Evolutionary conservation across 2,888 invertebrate genomes (phyloP).

Genomic region (Andrena bicolor): DNA sequence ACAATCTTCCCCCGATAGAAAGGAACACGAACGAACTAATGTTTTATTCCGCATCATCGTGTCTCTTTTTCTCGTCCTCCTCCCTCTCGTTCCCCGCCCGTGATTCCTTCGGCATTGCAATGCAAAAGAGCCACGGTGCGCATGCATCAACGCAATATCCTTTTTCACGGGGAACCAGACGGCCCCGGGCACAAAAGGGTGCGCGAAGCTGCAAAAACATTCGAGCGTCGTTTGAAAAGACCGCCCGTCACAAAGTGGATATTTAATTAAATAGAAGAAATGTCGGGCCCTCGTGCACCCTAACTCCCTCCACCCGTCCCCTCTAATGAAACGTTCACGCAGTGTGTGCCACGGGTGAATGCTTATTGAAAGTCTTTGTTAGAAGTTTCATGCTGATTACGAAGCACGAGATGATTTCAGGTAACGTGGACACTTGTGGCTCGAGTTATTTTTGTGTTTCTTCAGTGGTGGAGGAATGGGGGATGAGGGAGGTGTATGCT

Average conservation of each 20-base stretch:
- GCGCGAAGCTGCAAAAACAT: slow-evolving; percentile 49
- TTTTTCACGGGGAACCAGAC: slow-evolving; percentile 47
- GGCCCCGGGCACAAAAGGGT: slow-evolving; percentile 44
- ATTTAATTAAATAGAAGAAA: slow-evolving; percentile 69
- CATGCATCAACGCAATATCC: slow-evolving; percentile 63
- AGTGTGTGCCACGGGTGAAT: neutral
- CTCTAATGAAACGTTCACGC: neutral
- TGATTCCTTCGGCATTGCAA: slow-evolving; percentile 39
- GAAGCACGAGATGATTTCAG: neutral
- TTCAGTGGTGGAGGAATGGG: neutral
- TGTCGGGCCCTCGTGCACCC: neutral
- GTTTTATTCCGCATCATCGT: slow-evolving; percentile 29
- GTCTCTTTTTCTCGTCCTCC: slow-evolving; percentile 3
- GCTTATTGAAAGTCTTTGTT: slow-evolving; percentile 3
- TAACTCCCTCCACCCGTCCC: too few relatives aligned
- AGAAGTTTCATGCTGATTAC: neutral
- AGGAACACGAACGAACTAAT: slow-evolving; percentile 31
- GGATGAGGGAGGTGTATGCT: too few relatives aligned
- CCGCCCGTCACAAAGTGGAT: slow-evolving; percentile 47
- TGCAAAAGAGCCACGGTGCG: slow-evolving; percentile 46
- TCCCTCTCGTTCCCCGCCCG: neutral
- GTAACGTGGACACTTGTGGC: neutral
- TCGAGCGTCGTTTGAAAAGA: slow-evolving; percentile 53
- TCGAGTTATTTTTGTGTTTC: neutral
- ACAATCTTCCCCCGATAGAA: slow-evolving; percentile 7